Evolutionary conservation across 2,888 invertebrate genomes (phyloP), one percentile per base, ranked within the genome.

Genomic region (Cheilosia pagana): DNA sequence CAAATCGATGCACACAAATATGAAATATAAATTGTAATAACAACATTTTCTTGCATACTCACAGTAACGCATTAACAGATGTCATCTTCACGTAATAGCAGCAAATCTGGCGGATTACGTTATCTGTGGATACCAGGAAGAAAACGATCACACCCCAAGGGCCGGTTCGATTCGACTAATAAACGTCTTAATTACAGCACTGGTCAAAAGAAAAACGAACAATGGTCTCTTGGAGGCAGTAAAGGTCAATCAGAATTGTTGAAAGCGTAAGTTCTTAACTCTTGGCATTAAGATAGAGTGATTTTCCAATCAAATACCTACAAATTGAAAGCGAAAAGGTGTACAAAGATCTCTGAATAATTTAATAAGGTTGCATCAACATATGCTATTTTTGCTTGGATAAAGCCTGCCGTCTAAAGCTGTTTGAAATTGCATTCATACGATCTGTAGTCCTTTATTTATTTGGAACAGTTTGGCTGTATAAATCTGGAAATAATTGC

Each of bases 121-220:
- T 89, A 91, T 50, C 88, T 92, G 71, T 92, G 92, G 92, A 91
- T 92, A 89, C 92, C 92, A 68, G 91, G 90, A 31, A 85, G 90
- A 70, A 90, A 90, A 60, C 89, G 89, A 71, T 88, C 89, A 59
- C 89, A 91, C 87, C 88, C 89, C 48, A 92, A 92, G 87, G 92
- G 92, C 53, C 89, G 88, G 57, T 89, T 88, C 71, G 89, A 88
- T 87, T 70, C 90, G 10, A 91, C 91, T 65, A 89, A 86, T 75
- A 91, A 91, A 81, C 87, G 88, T 59, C 76, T 89, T 53, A 86
- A 88, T 14, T 89, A 90, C 78, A 87, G 88, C 62, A 48, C 87
- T 19, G 67, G 70, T 10, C 91, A 91, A 87, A 91, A 91, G 85
- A 90, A 88, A 87, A 91, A 87, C 87, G 89, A 91, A 88, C 89